phyloP scores from a whole-genome alignment of 2,797 vertebrate genomes.

The Babyrousa celebensis region DNA sequence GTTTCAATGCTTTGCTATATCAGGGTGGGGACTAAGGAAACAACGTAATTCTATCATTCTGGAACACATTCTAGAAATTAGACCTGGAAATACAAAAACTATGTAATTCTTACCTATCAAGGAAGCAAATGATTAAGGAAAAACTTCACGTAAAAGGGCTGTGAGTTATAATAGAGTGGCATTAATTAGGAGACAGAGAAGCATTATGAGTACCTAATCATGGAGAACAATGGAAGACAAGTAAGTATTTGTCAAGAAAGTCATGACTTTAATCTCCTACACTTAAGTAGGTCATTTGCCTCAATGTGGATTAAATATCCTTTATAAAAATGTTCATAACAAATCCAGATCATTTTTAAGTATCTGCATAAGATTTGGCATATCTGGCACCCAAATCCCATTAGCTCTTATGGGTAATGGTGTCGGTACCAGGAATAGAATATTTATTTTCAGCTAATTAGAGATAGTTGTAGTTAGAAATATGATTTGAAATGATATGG shows the following conservation, averaged over 20 bases:
- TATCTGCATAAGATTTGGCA: background rate
- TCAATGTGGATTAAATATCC: background rate
- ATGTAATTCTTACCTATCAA: background rate
- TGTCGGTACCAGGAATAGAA: background rate
- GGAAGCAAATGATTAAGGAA: background rate
- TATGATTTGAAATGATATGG: background rate
- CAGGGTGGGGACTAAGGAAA: too few species aligned
- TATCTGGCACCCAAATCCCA: background rate
- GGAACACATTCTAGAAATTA: background rate
- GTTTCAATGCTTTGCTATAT: too few species aligned
- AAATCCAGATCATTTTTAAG: background rate
- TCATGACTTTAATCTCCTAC: background rate
- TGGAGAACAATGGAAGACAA: background rate
- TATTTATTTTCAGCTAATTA: slow-evolving; percentile 51
- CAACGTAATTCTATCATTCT: too few species aligned
- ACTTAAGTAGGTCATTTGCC: background rate
- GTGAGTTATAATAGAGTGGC: background rate
- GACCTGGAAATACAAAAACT: background rate
- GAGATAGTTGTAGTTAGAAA: background rate
- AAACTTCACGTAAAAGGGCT: slow-evolving; percentile 16
- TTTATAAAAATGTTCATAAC: background rate
- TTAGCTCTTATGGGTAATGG: background rate
- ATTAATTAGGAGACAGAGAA: background rate
- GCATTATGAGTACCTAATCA: background rate
- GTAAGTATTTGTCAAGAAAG: slow-evolving; percentile 52